A percentile compares a stretch with the other conserved stretches of the same genome.
phyloP scores from a whole-genome alignment of 2,797 vertebrate species.

The Coendou prehensilis region DNA sequence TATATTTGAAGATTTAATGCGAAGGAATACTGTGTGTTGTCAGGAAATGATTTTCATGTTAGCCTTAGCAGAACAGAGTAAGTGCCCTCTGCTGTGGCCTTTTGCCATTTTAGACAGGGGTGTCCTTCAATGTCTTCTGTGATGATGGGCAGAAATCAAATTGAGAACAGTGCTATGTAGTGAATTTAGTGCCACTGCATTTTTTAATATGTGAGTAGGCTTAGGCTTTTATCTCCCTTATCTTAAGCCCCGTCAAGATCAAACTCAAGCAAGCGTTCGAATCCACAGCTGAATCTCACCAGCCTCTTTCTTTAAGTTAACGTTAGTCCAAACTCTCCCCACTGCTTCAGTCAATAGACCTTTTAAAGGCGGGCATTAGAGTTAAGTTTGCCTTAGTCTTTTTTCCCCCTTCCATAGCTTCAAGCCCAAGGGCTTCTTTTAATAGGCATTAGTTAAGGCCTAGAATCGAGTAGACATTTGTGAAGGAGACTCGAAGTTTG shows the following conservation, averaged over 20 bases:
- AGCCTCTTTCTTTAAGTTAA: conserved; percentile 88
- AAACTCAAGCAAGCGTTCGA: conserved; percentile 88
- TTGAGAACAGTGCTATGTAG: conserved; percentile 83
- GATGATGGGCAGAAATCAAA: conserved; percentile 88
- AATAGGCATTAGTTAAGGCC: conserved; percentile 90
- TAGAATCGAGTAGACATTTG: conserved; percentile 91
- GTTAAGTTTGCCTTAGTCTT: conserved; percentile 87
- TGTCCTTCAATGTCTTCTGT: conserved; percentile 87
- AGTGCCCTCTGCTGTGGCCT: conserved; percentile 83
- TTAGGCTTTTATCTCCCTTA: conserved; percentile 86
- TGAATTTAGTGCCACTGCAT: conserved; percentile 89
- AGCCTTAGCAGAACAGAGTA: conserved; percentile 85
- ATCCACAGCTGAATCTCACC: conserved; percentile 87
- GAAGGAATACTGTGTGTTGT: conserved; percentile 86
- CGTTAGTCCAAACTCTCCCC: conserved; percentile 87
- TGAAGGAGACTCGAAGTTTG: conserved; percentile 91
- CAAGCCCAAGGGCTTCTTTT: conserved; percentile 88
- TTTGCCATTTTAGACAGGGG: conserved; percentile 86
- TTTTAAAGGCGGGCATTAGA: conserved; percentile 89
- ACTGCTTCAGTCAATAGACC: conserved; percentile 89
- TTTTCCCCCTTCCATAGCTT: conserved; percentile 80
- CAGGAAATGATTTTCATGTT: conserved; percentile 86
- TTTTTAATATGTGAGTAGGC: conserved; percentile 90
- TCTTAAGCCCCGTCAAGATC: conserved; percentile 88
- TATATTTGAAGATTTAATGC: conserved; percentile 86